Base-by-base conservation (phyloP, 2,797 vertebrate species). In the Melopsittacus undulatus region DNA sequence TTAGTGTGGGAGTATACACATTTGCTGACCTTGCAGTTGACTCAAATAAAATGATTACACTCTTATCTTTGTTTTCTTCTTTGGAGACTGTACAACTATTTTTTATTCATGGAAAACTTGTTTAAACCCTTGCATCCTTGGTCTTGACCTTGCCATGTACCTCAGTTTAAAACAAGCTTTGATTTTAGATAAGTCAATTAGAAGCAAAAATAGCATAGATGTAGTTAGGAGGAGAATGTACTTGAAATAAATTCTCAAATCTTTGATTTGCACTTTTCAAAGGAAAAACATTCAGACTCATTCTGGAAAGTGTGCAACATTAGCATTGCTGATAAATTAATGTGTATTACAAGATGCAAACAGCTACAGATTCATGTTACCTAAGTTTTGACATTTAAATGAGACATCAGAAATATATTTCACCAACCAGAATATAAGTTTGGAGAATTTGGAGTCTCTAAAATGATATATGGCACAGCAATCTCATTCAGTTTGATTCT, bases 121-220 rank as follows among this genome's bases (percentile, higher is more conserved):
- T 40, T 84, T 95, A 74, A 77, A 52, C 29, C 59, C 43, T 76
- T 74, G 32, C 30, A 57, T 11, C 14, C 22, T 85, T 90, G 46
- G 5, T 81, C 63, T 90, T 84, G 36, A 61, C 45, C 18, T 70
- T 81, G 64, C 11, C 0, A 0, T 57, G 32, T 66, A 78, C 49
- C 34, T 75, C 29, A 61, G 19, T 93, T 93, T 78, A 83, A 94
- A 92, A 72, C 27, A 83, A 85, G 13, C 22, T 85, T 87, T 92
- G 46, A 62, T 80, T 93, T 74, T 62, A 66, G 22, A 9, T 30
- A 82, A 51, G 20, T 69, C 18, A 89, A 34, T 91, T 78, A 80
- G 49, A 86, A 69, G 24, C 36, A 87, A 94, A 83, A 89, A 38
- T 63, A 43, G 5, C 27, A 36, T 49, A 40, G 22, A 77, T 54